Conservation (phyloP, 35 echinoderm and acorn worm genomes). For the Apostichopus japonicus region DNA sequence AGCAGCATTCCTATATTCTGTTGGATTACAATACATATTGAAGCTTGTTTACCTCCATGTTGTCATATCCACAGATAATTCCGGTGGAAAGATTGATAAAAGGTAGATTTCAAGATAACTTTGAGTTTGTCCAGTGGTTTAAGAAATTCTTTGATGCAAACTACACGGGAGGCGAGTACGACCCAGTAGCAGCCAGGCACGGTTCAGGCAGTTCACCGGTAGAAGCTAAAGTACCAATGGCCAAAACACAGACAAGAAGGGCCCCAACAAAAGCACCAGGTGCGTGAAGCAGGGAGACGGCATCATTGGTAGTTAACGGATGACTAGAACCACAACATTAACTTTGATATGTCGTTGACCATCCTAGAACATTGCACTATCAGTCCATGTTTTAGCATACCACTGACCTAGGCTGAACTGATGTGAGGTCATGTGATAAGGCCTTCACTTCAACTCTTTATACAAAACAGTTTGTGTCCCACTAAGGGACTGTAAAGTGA, state of each 20-base stretch:
- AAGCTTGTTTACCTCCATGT: not conserved
- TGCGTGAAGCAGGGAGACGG: not conserved
- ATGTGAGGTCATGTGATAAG: no score
- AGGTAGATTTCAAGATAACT: constrained; percentile 97
- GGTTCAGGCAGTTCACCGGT: constrained; percentile 12
- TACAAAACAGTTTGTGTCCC: no score
- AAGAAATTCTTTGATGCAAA: constrained; percentile 99
- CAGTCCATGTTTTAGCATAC: no score
- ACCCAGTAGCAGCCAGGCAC: constrained; percentile 62
- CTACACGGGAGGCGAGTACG: constrained; percentile 76
- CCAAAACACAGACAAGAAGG: constrained; percentile 47
- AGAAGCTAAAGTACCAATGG: constrained; percentile 23
- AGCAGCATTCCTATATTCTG: no score
- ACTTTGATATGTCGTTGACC: no score
- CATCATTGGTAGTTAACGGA: no score
- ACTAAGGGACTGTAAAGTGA: no score
- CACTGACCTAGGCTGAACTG: no score
- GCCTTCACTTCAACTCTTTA: no score
- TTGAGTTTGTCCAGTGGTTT: constrained; percentile 99
- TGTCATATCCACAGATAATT: constrained; percentile 64
- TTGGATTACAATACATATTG: no score
- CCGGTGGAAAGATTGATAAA: constrained; percentile 87
- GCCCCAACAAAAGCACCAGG: not conserved
- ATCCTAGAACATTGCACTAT: no score
- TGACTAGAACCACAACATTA: no score